Evolutionary conservation across 2,797 vertebrate genomes (phyloP).

Genomic region (Etheostoma nigrum): DNA sequence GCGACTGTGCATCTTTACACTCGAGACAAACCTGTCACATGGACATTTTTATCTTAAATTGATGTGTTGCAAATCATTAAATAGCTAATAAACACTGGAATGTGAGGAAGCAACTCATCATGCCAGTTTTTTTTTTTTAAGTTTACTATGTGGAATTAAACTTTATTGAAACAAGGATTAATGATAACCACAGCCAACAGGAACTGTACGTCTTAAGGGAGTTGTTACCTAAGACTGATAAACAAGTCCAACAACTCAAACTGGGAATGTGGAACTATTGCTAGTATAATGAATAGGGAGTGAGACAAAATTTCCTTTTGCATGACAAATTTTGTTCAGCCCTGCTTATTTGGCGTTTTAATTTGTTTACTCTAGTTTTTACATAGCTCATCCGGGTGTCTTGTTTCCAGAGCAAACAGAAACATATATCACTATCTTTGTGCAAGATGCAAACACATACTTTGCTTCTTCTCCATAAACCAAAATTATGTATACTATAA

Average conservation of each 20-base stretch:
- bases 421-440: constrained; percentile 25
- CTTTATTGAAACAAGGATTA: constrained; percentile 20
- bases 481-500: constrained; percentile 48
- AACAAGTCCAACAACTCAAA: constrained; percentile 26
- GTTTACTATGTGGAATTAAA: constrained; percentile 27
- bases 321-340: constrained; percentile 18
- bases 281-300: neutral
- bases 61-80: constrained; percentile 19
- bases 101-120: constrained; percentile 6
- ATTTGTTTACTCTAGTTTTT: constrained; percentile 40
- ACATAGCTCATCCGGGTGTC: constrained; percentile 35
- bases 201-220: constrained; percentile 7
- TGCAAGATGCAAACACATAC: constrained; percentile 56
- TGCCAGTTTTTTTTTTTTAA: neutral
- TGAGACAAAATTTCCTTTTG: neutral
- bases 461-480: constrained; percentile 53
- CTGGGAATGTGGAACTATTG: neutral
- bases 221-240: constrained; percentile 9
- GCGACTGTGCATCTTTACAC: constrained; percentile 20
- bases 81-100: constrained; percentile 45
- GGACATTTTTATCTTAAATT: neutral
- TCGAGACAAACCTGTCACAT: constrained; percentile 36
- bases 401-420: constrained; percentile 43
- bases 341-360: constrained; percentile 3
- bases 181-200: constrained; percentile 14